A percentile compares a stretch with the other conserved stretches of the same genome.
phyloP scores from a whole-genome alignment of 2,797 vertebrate species.

The Scyliorhinus canicula region DNA sequence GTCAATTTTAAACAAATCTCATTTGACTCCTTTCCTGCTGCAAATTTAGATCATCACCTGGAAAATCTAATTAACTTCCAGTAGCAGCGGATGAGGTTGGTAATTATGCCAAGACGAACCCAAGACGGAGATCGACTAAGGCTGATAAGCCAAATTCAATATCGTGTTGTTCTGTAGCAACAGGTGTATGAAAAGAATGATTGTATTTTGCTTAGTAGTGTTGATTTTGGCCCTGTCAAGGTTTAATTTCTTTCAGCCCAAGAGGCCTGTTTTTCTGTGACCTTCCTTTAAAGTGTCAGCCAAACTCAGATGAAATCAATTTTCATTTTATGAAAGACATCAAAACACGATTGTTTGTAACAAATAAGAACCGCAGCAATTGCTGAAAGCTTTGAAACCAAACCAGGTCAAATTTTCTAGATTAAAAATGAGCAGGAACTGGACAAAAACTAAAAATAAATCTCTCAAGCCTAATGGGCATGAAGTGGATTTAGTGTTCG shows the following conservation, averaged over 20 bases:
- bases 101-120: background rate
- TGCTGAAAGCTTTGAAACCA: background rate
- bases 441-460: background rate
- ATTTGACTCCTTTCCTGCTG: background rate
- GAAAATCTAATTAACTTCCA: background rate
- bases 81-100: background rate
- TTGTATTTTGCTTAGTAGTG: background rate
- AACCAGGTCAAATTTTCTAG: background rate
- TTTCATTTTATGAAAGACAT: background rate
- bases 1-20: background rate
- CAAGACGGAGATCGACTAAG: background rate
- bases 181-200: conserved; percentile 1
- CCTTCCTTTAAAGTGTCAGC: background rate
- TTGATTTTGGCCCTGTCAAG: background rate
- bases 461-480: background rate
- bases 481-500: background rate
- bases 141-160: background rate
- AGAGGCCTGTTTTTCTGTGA: background rate
- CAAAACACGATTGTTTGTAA: background rate
- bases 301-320: background rate
- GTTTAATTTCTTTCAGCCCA: background rate
- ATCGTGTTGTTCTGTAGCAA: background rate
- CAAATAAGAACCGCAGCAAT: background rate
- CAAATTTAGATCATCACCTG: background rate
- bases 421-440: background rate